Conservation (phyloP, 2,888 invertebrate genomes). For the Zele albiditarsus region DNA sequence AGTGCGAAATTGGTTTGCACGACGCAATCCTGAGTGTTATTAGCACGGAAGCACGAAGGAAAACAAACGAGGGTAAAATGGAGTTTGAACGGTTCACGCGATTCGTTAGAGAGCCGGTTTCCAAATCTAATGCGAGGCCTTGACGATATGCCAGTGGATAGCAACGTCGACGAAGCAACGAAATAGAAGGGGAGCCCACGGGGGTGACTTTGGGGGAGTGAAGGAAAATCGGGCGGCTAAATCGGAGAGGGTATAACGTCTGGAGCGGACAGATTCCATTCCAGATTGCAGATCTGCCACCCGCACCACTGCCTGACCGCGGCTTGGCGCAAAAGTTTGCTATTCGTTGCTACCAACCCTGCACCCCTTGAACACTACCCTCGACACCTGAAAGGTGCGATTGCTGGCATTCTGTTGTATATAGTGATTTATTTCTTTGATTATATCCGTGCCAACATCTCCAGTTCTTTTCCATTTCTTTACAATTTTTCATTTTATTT, state of each 20-base stretch:
- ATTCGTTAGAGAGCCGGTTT: conserved; percentile 46
- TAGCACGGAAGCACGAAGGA: conserved; percentile 6
- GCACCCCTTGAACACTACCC: conserved; percentile 27
- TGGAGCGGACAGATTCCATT: conserved; percentile 72
- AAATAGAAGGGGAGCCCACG: conserved; percentile 20
- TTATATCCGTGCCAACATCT: not conserved
- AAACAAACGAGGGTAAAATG: conserved; percentile 40
- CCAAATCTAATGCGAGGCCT: conserved; percentile 48
- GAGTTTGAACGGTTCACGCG: conserved; percentile 48
- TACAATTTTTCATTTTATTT: too few species aligned
- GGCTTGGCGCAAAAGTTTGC: conserved; percentile 51
- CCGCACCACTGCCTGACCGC: conserved; percentile 66
- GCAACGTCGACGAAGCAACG: conserved; percentile 4
- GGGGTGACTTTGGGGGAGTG: conserved; percentile 52
- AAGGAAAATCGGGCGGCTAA: conserved; percentile 30
- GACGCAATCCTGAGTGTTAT: conserved; percentile 11
- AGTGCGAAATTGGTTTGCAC: conserved; percentile 13
- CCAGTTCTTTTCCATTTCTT: too few species aligned
- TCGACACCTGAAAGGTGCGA: conserved; percentile 31
- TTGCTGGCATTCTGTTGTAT: not conserved
- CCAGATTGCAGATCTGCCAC: conserved; percentile 70
- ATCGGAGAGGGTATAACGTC: conserved; percentile 61
- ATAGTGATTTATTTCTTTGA: conserved; percentile 5
- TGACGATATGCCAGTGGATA: conserved; percentile 45
- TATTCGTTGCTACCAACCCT: conserved; percentile 45